A percentile compares a stretch with the other conserved stretches of the same genome.
Conservation (phyloP, 1,140 invertebrate species). For the Adoxophyes honmai region DNA sequence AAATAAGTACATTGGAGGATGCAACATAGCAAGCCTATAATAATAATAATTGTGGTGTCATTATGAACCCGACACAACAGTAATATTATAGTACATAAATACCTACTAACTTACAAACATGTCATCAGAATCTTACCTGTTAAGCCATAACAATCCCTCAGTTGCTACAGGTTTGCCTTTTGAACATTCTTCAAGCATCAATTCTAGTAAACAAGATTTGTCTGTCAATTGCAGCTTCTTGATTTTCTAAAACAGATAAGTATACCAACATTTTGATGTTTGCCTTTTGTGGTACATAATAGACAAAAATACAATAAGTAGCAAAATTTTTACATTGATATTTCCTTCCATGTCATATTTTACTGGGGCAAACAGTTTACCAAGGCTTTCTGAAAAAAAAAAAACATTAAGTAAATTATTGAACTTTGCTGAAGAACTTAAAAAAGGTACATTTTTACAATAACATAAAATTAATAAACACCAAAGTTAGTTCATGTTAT, state of each 20-base stretch:
- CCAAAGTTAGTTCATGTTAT: too few species aligned
- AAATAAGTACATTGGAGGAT: too few species aligned
- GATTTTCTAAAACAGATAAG: slow-evolving; percentile 79
- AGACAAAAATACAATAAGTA: too few species aligned
- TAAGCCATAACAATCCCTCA: slow-evolving; percentile 83
- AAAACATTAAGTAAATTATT: slow-evolving; percentile 15
- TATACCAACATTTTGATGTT: neutral
- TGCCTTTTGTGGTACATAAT: too few species aligned
- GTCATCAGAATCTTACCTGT: slow-evolving; percentile 75
- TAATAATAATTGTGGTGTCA: too few species aligned
- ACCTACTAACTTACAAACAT: neutral
- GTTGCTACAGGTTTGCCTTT: slow-evolving; percentile 72
- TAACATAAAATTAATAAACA: too few species aligned
- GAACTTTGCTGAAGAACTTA: too few species aligned
- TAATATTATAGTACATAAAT: too few species aligned
- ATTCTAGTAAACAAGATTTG: slow-evolving; percentile 81
- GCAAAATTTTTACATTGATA: slow-evolving; percentile 79
- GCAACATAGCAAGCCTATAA: too few species aligned
- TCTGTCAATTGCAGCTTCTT: slow-evolving; percentile 73
- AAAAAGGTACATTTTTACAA: too few species aligned
- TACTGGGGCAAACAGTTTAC: slow-evolving; percentile 84
- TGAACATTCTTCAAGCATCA: slow-evolving; percentile 79
- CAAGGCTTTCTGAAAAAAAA: slow-evolving; percentile 81
- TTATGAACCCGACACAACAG: too few species aligned
- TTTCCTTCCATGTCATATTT: slow-evolving; percentile 86